phyloP scores from a whole-genome alignment of 2,113 vertebrate genomes.

The Hippocampus comes region DNA sequence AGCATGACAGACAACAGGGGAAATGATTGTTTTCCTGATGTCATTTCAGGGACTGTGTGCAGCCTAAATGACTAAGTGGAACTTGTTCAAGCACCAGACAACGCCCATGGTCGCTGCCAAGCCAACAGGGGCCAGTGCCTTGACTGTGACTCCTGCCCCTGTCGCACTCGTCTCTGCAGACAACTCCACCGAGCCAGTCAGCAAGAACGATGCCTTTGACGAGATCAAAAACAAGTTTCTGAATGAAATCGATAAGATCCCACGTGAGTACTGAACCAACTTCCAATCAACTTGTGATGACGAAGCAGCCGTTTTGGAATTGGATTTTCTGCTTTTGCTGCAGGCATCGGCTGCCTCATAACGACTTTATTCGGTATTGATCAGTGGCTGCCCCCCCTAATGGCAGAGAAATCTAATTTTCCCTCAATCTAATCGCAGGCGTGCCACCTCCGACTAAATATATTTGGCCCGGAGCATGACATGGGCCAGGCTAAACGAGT shows the following conservation, averaged over 20 bases:
- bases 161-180: slow-evolving; percentile 66
- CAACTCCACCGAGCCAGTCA: slow-evolving; percentile 78
- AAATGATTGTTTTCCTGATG: neutral
- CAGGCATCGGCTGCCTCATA: slow-evolving; percentile 48
- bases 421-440: slow-evolving; percentile 55
- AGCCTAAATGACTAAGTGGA: slow-evolving; percentile 77
- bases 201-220: slow-evolving; percentile 82
- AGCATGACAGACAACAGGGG: neutral
- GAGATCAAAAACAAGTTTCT: slow-evolving; percentile 89
- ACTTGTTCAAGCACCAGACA: slow-evolving; percentile 81
- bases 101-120: slow-evolving; percentile 71
- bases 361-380: slow-evolving; percentile 67
- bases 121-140: slow-evolving; percentile 63
- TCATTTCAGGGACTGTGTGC: slow-evolving; percentile 56
- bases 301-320: slow-evolving; percentile 32
- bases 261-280: slow-evolving; percentile 76
- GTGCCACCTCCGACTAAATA: slow-evolving; percentile 56
- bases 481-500: slow-evolving; percentile 43
- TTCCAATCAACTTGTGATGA: slow-evolving; percentile 17
- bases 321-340: slow-evolving; percentile 37
- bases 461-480: slow-evolving; percentile 47
- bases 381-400: slow-evolving; percentile 56
- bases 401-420: slow-evolving; percentile 58
- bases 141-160: slow-evolving; percentile 66
- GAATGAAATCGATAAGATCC: slow-evolving; percentile 91